Percentiles rank a stretch among this genome's conserved stretches.
Evolutionary conservation across 2,888 invertebrate species (phyloP).

Genomic region (Latrodectus hesperus): DNA sequence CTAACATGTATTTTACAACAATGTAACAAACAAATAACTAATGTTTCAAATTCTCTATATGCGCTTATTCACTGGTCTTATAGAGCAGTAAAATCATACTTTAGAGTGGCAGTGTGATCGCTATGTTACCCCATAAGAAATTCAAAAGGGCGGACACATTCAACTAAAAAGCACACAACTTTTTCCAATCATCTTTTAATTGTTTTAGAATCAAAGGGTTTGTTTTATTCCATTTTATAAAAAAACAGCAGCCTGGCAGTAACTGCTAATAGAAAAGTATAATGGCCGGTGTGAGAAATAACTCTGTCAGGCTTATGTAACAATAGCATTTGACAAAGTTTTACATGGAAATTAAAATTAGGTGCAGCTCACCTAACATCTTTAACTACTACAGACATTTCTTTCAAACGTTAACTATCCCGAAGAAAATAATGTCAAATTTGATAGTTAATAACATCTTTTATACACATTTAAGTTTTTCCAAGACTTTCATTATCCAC

Average conservation of each 20-base stretch:
- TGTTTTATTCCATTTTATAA: slow-evolving; percentile 46
- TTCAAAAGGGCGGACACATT: slow-evolving; percentile 17
- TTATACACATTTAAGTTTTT: neutral
- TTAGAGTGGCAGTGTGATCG: slow-evolving; percentile 69
- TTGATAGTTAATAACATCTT: neutral
- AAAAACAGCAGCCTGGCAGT: slow-evolving; percentile 66
- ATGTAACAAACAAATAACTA: slow-evolving; percentile 69
- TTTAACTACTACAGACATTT: slow-evolving; percentile 45
- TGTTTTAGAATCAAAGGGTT: slow-evolving; percentile 32
- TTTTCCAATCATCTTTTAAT: slow-evolving; percentile 26
- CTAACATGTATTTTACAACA: slow-evolving; percentile 69
- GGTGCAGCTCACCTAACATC: slow-evolving; percentile 59
- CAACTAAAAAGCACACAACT: slow-evolving; percentile 46
- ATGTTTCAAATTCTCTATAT: slow-evolving; percentile 66
- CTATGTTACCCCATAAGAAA: slow-evolving; percentile 62
- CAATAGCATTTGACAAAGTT: slow-evolving; percentile 63
- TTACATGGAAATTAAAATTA: slow-evolving; percentile 33
- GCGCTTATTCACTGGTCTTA: slow-evolving; percentile 48
- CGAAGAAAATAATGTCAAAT: slow-evolving; percentile 35
- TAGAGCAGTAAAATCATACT: slow-evolving; percentile 37
- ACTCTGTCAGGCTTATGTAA: slow-evolving; percentile 62
- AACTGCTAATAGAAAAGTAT: slow-evolving; percentile 68
- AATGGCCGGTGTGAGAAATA: slow-evolving; percentile 67
- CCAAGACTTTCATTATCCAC: neutral
- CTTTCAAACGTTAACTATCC: slow-evolving; percentile 54